Conservation (phyloP, 2,113 vertebrate genomes). For the Haemorhous mexicanus region DNA sequence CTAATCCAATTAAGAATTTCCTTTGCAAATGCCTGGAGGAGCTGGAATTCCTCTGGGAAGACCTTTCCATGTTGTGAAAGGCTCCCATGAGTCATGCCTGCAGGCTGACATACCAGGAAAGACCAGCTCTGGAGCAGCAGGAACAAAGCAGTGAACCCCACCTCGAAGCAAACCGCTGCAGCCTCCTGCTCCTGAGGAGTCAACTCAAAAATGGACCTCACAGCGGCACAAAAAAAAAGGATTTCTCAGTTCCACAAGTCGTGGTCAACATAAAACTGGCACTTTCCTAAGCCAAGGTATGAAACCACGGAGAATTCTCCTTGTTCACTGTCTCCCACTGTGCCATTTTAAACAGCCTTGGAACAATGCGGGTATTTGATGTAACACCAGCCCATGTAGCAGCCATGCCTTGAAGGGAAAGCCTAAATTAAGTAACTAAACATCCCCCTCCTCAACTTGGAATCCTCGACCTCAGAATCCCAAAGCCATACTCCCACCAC, state of each 20-base stretch:
- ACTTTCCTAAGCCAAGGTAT: background rate
- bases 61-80: constrained; percentile 40
- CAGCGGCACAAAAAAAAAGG: background rate
- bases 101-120: constrained; percentile 48
- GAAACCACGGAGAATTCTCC: background rate
- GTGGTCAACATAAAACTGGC: background rate
- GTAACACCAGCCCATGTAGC: background rate
- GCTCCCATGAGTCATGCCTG: constrained; percentile 31
- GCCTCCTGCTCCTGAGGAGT: background rate
- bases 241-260: background rate
- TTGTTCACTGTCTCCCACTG: background rate
- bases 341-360: background rate
- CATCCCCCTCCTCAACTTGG: accelerated
- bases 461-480: background rate
- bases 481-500: background rate
- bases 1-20: constrained; percentile 68
- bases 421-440: background rate
- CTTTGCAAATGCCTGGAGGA: constrained; percentile 57
- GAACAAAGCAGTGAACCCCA: background rate
- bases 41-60: constrained; percentile 57
- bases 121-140: constrained; percentile 13
- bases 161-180: background rate
- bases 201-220: background rate
- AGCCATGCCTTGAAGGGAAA: background rate
- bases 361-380: background rate